Percentiles rank a stretch among this genome's conserved stretches.
Conservation (phyloP, 2,888 invertebrate species). For the Ornithoptera priamus region DNA sequence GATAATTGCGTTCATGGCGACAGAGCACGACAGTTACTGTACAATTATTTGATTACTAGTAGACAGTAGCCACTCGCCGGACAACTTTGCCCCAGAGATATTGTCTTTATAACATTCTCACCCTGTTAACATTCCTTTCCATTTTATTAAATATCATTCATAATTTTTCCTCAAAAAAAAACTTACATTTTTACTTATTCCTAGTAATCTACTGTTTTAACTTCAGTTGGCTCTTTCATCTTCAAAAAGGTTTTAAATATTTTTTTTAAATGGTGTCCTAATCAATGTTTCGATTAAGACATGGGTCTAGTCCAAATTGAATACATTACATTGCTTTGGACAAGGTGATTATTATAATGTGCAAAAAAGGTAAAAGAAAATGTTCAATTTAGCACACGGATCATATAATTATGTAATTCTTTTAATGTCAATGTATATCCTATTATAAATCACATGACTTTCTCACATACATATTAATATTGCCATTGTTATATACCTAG, state of each 20-base stretch:
- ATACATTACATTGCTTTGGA: neutral
- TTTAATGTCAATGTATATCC: neutral
- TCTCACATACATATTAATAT: neutral
- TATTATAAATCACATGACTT: too few relatives aligned
- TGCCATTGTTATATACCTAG: neutral
- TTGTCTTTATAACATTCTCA: conserved; percentile 12
- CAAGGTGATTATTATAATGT: too few relatives aligned
- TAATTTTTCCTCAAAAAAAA: neutral
- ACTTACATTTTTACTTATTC: neutral
- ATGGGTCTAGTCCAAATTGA: neutral
- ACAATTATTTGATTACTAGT: conserved; percentile 19
- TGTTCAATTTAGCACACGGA: too few relatives aligned
- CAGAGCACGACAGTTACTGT: conserved; percentile 10
- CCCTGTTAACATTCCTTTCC: conserved; percentile 13
- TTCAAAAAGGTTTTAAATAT: neutral
- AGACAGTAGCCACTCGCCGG: conserved; percentile 6
- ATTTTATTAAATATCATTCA: neutral
- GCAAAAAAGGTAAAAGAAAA: too few relatives aligned
- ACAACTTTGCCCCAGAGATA: conserved; percentile 8
- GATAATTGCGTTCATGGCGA: conserved; percentile 18
- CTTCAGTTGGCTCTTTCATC: too few relatives aligned
- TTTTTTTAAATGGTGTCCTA: neutral
- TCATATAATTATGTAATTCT: neutral
- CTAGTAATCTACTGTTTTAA: neutral
- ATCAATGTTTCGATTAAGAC: neutral